Percentiles rank a stretch among this genome's conserved stretches.
Conservation (phyloP, 2,888 invertebrate genomes). For the Auanema freiburgensis region DNA sequence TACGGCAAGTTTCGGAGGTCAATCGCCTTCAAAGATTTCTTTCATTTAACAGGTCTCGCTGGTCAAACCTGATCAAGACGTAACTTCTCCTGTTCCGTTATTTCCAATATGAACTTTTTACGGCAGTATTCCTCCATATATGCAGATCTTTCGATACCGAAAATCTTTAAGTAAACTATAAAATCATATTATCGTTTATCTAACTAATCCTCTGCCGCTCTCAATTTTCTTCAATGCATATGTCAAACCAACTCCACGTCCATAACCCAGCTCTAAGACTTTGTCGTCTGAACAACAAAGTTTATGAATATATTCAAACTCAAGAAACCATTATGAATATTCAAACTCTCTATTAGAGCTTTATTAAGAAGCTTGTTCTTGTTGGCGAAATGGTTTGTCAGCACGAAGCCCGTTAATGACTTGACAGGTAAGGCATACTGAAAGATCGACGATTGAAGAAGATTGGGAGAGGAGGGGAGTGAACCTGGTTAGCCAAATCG, state of each 20-base stretch:
- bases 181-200: slow-evolving; percentile 13
- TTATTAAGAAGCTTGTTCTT: slow-evolving; percentile 32
- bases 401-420: slow-evolving; percentile 36
- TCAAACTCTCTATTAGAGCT: slow-evolving; percentile 32
- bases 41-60: background rate
- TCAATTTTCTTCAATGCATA: slow-evolving; percentile 33
- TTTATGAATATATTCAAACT: slow-evolving; percentile 2
- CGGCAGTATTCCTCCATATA: slow-evolving; percentile 50
- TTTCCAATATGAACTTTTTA: slow-evolving; percentile 48
- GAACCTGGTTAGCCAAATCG: slow-evolving; percentile 40
- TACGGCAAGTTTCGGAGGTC: slow-evolving; percentile 55
- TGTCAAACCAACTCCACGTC: slow-evolving; percentile 51
- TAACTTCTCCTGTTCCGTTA: slow-evolving; percentile 40
- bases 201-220: slow-evolving; percentile 38
- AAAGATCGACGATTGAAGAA: slow-evolving; percentile 3
- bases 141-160: slow-evolving; percentile 54
- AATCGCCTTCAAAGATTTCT: slow-evolving; percentile 20
- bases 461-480: background rate
- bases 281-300: slow-evolving; percentile 41
- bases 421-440: slow-evolving; percentile 38
- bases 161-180: slow-evolving; percentile 25
- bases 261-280: slow-evolving; percentile 60
- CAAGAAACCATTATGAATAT: slow-evolving; percentile 16
- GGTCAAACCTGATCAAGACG: slow-evolving; percentile 41
- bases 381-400: slow-evolving; percentile 29